Evolutionary conservation across 2,888 invertebrate species (phyloP), one percentile per base, ranked within the genome.

Genomic region (Ophion obscuratus): DNA sequence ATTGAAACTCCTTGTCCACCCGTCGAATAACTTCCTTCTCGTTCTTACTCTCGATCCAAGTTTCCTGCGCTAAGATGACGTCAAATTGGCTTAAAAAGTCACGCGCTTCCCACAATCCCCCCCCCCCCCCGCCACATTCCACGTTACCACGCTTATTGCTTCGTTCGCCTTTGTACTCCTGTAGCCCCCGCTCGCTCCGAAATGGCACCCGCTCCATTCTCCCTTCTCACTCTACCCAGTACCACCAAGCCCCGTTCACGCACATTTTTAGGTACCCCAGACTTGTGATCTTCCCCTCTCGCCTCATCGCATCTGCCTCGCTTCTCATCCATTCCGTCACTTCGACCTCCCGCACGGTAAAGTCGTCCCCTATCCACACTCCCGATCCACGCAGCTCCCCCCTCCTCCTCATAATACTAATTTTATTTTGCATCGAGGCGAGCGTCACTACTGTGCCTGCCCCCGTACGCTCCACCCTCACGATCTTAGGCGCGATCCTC

Each of bases 221-320:
- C 9, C 57, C 73, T 27, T 36, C 11, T 4, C 24, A 61, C 57
- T 80, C 73, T 2, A 24, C 71, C 80, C 80, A 80, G 9, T n/a
- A 27, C 31, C 31, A 31, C 31, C 31, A 31, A 2, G 31, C 2
- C 31, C 31, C 31, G 3, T 31, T 3, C 31, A 31, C 36, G 64
- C 80, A 59, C 53, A 80, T 53, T 66, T 80, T 80, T 31, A 27
- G 36, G 7, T 79, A 61, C 2, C 78, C 78, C 9, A 68, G 24
- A 24, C 40, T 70, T 5, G 71, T 31, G 10, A 27, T 27, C n/a
- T 53, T 47, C 11, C 64, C 17, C 20, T 59, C 36, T 1, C 20
- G 36, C 53, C 5, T 17, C 14, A 4, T n/a, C 5, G 11, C 67
- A 7, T 67, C 4, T 6, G 47, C 47, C 47, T 11, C 47, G 9